A percentile compares a stretch with the other conserved stretches of the same genome.
phyloP scores from a whole-genome alignment of 1,140 invertebrate genomes.

The Pollicipes pollicipes region DNA sequence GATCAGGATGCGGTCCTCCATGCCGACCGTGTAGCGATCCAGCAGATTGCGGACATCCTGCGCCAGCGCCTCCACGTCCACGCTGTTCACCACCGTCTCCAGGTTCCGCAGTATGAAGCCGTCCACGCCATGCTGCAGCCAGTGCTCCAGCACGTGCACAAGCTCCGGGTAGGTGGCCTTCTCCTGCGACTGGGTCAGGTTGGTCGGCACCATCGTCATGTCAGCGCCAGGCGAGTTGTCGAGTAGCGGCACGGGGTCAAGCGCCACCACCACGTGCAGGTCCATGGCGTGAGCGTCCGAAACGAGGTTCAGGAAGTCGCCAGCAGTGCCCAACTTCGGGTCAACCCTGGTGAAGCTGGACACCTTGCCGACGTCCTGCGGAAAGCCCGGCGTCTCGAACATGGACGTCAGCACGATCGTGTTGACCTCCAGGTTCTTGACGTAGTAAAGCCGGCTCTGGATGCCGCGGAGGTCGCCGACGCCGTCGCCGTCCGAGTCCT shows the following conservation, averaged over 20 bases:
- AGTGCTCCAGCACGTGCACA: constrained; percentile 36
- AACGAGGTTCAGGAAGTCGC: neutral
- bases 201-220: too few relatives aligned
- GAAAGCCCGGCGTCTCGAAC: neutral
- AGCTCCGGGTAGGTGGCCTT: constrained; percentile 14
- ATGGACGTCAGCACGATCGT: neutral
- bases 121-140: constrained; percentile 46
- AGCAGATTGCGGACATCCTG: constrained; percentile 45
- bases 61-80: constrained; percentile 32
- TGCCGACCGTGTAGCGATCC: constrained; percentile 13
- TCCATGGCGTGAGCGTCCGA: neutral
- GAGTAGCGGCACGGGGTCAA: constrained; percentile 8
- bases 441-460: constrained; percentile 42
- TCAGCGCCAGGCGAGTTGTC: neutral
- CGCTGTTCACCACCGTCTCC: constrained; percentile 31
- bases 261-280: neutral
- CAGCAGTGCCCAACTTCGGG: neutral
- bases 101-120: constrained; percentile 62
- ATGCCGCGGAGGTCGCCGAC: constrained; percentile 54
- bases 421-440: constrained; percentile 22
- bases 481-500: constrained; percentile 50
- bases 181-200: neutral
- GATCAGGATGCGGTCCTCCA: constrained; percentile 39
- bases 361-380: neutral
- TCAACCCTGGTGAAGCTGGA: neutral